Conservation (phyloP, 1,140 invertebrate species). For the Macrostomum lignano region DNA sequence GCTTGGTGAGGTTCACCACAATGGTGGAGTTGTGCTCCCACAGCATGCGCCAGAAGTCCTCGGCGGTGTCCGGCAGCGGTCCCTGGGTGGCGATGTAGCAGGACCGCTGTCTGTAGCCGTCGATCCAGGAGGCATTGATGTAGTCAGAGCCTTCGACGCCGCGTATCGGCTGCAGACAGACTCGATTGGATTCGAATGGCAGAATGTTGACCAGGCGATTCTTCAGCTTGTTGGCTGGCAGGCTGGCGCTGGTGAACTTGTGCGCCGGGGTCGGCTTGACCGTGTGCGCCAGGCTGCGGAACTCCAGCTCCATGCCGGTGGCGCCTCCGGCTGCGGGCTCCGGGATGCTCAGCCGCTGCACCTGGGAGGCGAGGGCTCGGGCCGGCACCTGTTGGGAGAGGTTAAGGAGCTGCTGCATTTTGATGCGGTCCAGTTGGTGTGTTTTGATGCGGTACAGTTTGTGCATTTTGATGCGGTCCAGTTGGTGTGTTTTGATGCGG, state of each 20-base stretch:
- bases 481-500: no score
- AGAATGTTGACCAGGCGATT: conserved; percentile 84
- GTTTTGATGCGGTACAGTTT: no score
- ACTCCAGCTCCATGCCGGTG: conserved; percentile 88
- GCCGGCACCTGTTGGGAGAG: no score
- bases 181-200: conserved; percentile 63
- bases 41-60: conserved; percentile 98
- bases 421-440: no score
- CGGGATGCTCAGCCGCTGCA: no score
- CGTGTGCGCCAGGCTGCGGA: no score
- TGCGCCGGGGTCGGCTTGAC: no score
- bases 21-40: conserved; percentile 94
- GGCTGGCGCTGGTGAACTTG: conserved; percentile 39
- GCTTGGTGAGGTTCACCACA: conserved; percentile 86
- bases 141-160: conserved; percentile 38
- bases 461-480: no score
- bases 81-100: conserved; percentile 96
- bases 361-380: conserved; percentile 62
- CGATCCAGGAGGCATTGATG: conserved; percentile 56
- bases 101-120: conserved; percentile 67
- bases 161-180: conserved; percentile 61
- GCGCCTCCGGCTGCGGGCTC: conserved; percentile 30
- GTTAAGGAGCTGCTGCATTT: no score
- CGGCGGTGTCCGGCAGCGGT: conserved; percentile 67
- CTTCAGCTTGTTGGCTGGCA: conserved; percentile 86